Evolutionary conservation across 2,113 vertebrate genomes (phyloP).

Genomic region (Neomonachus schauinslandi): DNA sequence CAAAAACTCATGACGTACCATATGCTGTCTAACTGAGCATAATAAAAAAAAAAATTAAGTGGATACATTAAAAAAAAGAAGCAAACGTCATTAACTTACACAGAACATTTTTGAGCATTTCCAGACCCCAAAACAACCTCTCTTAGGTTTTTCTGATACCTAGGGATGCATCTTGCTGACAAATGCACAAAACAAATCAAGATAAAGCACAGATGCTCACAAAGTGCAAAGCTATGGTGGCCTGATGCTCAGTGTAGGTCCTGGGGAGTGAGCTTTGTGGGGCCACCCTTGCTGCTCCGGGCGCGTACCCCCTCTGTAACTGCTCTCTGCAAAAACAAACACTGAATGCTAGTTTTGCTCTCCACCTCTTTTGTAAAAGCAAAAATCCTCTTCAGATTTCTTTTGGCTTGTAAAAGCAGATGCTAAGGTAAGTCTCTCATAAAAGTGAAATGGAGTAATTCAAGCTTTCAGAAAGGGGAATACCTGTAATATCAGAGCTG

Average conservation of each 20-base stretch:
- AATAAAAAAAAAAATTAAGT: too few species aligned
- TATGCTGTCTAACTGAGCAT: too few species aligned
- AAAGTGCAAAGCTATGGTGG: not conserved
- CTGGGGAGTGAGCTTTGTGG: not conserved
- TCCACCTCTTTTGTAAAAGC: not conserved
- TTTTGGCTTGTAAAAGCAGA: not conserved
- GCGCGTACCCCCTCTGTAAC: accelerated
- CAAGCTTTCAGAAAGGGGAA: not conserved
- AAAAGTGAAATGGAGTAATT: not conserved
- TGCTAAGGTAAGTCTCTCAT: not conserved
- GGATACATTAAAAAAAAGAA: not conserved
- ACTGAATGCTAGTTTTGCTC: not conserved
- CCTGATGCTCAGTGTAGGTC: not conserved
- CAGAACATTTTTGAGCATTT: not conserved
- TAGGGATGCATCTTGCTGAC: not conserved
- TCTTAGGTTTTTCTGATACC: not conserved
- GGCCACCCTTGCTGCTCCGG: not conserved
- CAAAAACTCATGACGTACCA: too few species aligned
- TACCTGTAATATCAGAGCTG: not conserved
- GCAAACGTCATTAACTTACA: not conserved
- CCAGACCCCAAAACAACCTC: not conserved
- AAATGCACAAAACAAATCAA: not conserved
- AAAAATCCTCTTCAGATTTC: not conserved
- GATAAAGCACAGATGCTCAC: not conserved
- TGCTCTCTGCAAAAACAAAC: not conserved